These are phyloP conservation scores for Drosophila suzukii DNA, from an alignment of 1,140 invertebrate genomes.

Conservation along the genomic window DNA sequence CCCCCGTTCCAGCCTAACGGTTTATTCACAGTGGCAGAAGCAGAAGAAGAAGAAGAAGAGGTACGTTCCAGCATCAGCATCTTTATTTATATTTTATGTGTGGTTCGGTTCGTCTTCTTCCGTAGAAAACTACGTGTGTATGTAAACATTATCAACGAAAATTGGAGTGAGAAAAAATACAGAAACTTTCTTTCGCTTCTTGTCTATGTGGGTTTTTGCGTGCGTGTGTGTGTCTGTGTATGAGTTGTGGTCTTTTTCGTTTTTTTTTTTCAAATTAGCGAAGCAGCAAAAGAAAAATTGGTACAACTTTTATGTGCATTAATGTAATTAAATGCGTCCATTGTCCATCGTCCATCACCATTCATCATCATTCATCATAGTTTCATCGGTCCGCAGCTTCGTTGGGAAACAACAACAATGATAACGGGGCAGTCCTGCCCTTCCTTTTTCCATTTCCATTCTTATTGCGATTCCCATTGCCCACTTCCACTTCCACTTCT, in stretches of 20 bases:
- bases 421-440: slow-evolving; percentile 43
- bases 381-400: slow-evolving; percentile 32
- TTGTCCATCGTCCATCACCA: slow-evolving; percentile 34
- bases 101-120: not conserved
- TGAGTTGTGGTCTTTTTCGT: not conserved
- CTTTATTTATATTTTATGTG: slow-evolving; percentile 20
- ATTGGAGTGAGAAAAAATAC: slow-evolving; percentile 33
- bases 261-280: slow-evolving; percentile 41
- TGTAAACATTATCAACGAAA: slow-evolving; percentile 40
- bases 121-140: slow-evolving; percentile 27
- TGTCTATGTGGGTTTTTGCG: slow-evolving; percentile 15
- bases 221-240: slow-evolving; percentile 10
- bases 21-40: slow-evolving; percentile 34
- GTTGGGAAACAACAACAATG: slow-evolving; percentile 26
- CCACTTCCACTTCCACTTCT: slow-evolving; percentile 23
- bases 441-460: slow-evolving; percentile 16
- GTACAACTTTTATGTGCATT: slow-evolving; percentile 36
- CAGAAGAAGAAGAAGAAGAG: slow-evolving; percentile 12
- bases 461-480: slow-evolving; percentile 27
- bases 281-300: slow-evolving; percentile 32
- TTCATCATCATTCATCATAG: slow-evolving; percentile 33
- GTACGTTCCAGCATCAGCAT: slow-evolving; percentile 40
- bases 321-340: slow-evolving; percentile 44
- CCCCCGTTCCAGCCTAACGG: slow-evolving; percentile 29
- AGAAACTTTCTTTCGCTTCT: slow-evolving; percentile 40